Evolutionary conservation across 1,140 invertebrate genomes (phyloP).

Genomic region (Pseudomyrmex gracilis): DNA sequence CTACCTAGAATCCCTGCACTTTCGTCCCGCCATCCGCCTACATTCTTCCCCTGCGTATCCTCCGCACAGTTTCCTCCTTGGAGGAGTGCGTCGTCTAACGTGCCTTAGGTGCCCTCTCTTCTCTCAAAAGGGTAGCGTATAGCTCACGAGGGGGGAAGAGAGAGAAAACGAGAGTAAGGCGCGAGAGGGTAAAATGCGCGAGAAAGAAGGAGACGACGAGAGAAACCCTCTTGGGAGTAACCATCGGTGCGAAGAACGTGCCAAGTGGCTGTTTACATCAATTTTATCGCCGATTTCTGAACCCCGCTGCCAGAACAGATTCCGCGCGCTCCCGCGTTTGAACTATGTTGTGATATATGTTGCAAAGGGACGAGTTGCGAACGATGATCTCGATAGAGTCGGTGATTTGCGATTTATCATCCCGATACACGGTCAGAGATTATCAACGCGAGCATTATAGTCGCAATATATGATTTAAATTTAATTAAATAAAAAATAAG

Average conservation of each 20-base stretch:
- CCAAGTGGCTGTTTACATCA: constrained; percentile 84
- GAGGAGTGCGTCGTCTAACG: constrained; percentile 26
- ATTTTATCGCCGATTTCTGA: constrained; percentile 84
- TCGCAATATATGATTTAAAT: not conserved
- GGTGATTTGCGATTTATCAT: not conserved
- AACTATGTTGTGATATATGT: constrained; percentile 47
- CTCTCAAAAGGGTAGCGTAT: constrained; percentile 52
- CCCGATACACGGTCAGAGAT: too few relatives aligned
- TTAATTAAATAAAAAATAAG: not conserved
- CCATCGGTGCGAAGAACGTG: constrained; percentile 73
- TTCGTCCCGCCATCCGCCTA: not conserved
- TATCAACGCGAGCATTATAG: not conserved
- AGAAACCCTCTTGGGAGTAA: constrained; percentile 68
- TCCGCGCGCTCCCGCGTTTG: constrained; percentile 53
- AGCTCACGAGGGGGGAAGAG: constrained; percentile 35
- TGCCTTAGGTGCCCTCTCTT: constrained; percentile 29
- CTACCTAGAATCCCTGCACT: constrained; percentile 58
- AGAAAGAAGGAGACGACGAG: constrained; percentile 61
- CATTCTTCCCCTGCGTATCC: constrained; percentile 37
- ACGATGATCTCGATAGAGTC: constrained; percentile 28
- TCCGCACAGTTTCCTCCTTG: not conserved
- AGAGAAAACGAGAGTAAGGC: constrained; percentile 13
- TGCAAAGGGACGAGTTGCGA: constrained; percentile 24
- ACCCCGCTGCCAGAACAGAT: constrained; percentile 74
- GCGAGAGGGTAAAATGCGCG: constrained; percentile 22